Evolutionary conservation across 1,140 invertebrate species (phyloP), one percentile per base, ranked within the genome.

Genomic region (Penaeus chinensis): DNA sequence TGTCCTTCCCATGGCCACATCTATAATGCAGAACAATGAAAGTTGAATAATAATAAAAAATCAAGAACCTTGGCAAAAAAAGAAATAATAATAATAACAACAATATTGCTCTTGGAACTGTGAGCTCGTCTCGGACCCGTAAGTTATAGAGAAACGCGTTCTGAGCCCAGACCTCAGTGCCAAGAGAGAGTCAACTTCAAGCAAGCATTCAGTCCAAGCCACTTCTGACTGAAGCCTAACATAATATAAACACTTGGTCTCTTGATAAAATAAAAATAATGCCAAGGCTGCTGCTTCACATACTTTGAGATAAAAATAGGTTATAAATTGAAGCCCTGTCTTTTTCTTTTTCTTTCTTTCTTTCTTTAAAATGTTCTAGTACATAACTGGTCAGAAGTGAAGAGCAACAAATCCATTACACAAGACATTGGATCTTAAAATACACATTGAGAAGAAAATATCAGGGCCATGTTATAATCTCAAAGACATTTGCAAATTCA

Each of bases 361-460:
- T 85, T 66, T 76, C 61, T 79, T 37, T 18, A 27, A 78, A 79
- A 62, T 79, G 71, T 85, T 78, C 22, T 63, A 85, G 54, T 54
- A 54, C 54, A 54, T 54, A 54, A 54, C 54, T 54, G 54, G 54
- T 54, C 54, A 54, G 42, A 85, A 66, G 60, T 84, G 83, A 84
- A 77, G 77, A 79, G 32, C 63, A 66, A 61, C 61, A 77, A 85
- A 85, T 85, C 71, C 84, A 85, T 69, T 85, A 80, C 69, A 83
- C 82, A 76, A 76, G 82, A 84, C 82, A 84, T 76, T 83, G 74
- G 84, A 79, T 85, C 84, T 85, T 85, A 85, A 37, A 85, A 80
- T 85, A 85, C 84, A 85, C 84, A 85, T 78, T 37, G 19, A 84
- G 79, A 82, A 60, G 47, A 85, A 85, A 85, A 79, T 85, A 37